Evolutionary conservation across 2,888 invertebrate species (phyloP), one percentile per base, ranked within the genome.

Genomic region (Drosophila gaucha): DNA sequence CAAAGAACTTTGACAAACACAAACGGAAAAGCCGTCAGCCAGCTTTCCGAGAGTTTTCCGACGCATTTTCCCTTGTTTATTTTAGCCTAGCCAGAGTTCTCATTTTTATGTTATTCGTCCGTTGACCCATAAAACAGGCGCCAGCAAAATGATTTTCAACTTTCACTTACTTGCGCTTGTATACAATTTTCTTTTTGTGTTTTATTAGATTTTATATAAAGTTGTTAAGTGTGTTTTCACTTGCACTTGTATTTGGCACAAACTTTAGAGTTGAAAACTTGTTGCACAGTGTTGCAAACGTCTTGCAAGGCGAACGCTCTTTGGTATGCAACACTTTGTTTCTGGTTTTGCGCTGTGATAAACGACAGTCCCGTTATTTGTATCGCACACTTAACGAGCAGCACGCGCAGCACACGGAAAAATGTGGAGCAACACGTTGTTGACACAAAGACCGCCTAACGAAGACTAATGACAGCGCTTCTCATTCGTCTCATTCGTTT

Each of bases 371-470:
- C 30, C 46, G 46, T 46, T 31, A 46, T 46, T 30, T 46, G 46
- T 44, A 8, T n/a, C 46, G 31, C 31, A 49, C 65, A 60, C 64
- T 31, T 47, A 67, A 67, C 62, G 74, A 67, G 68, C 31, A 26
- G 28, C 70, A 73, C 73, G 56, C 18, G 36, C 1, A 63, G 47
- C 56, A 54, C 59, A 36, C 55, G 24, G 49, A 14, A 22, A 38
- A 46, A 20, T 59, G 44, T 59, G 63, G 60, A 86, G 90, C 89
- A 89, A 90, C 90, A 90, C 89, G 89, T 90, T 89, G 90, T 89
- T 89, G 87, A 89, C 88, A 90, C 89, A 89, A 88, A 89, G 90
- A 88, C 88, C 88, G 90, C 83, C 85, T 80, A 86, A 89, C 86
- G 88, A 89, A 89, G 89, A 89, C 83, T 88, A 86, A 88, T 80